Percentiles rank a stretch among this genome's conserved stretches.
phyloP scores from a whole-genome alignment of 2,797 vertebrate genomes.

The Chelmon rostratus region DNA sequence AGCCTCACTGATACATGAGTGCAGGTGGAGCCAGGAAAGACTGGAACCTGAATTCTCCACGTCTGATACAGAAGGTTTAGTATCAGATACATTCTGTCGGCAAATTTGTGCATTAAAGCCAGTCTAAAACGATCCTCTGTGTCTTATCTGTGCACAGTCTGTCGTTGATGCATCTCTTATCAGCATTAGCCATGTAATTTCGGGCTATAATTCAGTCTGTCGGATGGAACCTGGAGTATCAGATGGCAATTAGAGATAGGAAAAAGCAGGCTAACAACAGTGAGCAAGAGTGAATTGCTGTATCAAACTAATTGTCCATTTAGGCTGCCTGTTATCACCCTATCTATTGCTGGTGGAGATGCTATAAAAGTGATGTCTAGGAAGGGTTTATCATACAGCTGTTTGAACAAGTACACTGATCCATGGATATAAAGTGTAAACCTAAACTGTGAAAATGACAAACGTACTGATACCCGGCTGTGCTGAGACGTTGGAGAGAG shows the following conservation, averaged over 20 bases:
- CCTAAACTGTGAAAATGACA: constrained; percentile 38
- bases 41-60: background rate
- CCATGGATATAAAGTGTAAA: constrained; percentile 1
- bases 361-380: constrained; percentile 3
- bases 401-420: constrained; percentile 8
- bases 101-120: constrained; percentile 20
- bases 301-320: constrained; percentile 47
- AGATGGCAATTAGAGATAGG: constrained; percentile 57
- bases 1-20: background rate
- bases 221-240: constrained; percentile 48
- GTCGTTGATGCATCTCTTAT: constrained; percentile 29
- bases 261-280: constrained; percentile 32
- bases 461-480: constrained; percentile 21
- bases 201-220: constrained; percentile 49
- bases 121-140: background rate
- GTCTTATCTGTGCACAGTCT: constrained; percentile 23
- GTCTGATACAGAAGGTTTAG: constrained; percentile 3
- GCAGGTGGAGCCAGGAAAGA: constrained; percentile 10
- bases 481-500: constrained; percentile 28
- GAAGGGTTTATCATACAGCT: background rate
- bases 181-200: constrained; percentile 53
- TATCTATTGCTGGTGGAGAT: constrained; percentile 11
- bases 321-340: constrained; percentile 28
- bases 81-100: background rate
- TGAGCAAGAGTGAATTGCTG: constrained; percentile 22